Percentiles rank a stretch among this genome's conserved stretches.
Evolutionary conservation across 1,140 invertebrate genomes (phyloP).

Genomic region (Drosophila tristis): DNA sequence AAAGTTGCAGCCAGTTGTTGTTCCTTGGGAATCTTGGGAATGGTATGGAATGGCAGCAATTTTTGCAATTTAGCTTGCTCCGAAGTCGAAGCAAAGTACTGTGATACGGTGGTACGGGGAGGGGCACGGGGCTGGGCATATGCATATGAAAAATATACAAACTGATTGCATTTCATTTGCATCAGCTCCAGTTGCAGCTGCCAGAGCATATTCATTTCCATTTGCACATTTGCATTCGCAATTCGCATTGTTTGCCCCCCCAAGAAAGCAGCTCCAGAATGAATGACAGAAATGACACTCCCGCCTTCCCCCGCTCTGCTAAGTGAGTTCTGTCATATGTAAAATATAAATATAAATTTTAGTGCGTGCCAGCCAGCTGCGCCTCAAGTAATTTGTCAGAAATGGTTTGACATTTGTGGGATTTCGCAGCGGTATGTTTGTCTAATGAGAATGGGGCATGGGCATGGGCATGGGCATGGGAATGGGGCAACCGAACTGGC

Average conservation of each 20-base stretch:
- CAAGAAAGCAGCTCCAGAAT: constrained; percentile 54
- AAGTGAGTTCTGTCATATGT: constrained; percentile 52
- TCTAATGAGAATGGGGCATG: constrained; percentile 26
- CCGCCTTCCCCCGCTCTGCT: not conserved
- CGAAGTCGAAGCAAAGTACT: constrained; percentile 5
- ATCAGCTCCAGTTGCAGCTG: constrained; percentile 27
- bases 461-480: too few species aligned
- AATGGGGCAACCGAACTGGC: not conserved
- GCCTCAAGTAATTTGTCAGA: constrained; percentile 68
- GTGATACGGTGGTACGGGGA: too few species aligned
- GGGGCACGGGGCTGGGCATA: constrained; percentile 16
- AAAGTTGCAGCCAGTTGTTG: constrained; percentile 9
- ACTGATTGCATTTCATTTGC: constrained; percentile 51
- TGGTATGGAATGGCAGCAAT: constrained; percentile 25
- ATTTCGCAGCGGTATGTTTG: constrained; percentile 25
- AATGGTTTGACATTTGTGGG: constrained; percentile 64
- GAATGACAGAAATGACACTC: constrained; percentile 25
- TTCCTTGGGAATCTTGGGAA: constrained; percentile 32
- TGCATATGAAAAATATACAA: constrained; percentile 60
- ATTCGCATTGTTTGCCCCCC: constrained; percentile 42
- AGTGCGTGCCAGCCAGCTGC: constrained; percentile 47
- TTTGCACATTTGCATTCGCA: not conserved
- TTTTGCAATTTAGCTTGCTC: constrained; percentile 44
- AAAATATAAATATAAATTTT: constrained; percentile 53
- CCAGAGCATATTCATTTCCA: constrained; percentile 42